phyloP scores from a whole-genome alignment of 2,797 vertebrate genomes.

The Anguilla pacifica region DNA sequence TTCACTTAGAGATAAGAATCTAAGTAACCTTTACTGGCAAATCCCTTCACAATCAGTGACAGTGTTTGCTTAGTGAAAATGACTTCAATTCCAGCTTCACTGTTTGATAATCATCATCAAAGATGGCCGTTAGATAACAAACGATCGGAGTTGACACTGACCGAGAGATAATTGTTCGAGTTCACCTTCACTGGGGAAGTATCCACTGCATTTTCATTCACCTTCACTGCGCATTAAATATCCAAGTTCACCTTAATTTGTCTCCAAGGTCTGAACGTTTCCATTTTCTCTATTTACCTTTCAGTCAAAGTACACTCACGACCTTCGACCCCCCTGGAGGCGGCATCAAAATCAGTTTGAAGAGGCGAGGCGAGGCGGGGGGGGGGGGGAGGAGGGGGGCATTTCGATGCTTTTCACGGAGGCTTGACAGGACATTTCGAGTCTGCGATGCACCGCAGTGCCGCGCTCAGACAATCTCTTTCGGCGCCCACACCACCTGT shows the following conservation, averaged over 20 bases:
- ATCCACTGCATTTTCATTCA: neutral
- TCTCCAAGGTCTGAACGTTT: slow-evolving; percentile 38
- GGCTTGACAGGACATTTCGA: slow-evolving; percentile 51
- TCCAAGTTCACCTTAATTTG: slow-evolving; percentile 57
- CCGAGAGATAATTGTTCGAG: neutral
- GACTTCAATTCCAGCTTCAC: neutral
- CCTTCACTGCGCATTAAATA: neutral
- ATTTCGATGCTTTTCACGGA: neutral
- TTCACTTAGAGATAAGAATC: neutral
- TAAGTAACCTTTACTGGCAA: neutral
- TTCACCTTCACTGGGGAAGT: neutral
- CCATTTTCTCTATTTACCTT: slow-evolving; percentile 15
- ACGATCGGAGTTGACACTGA: neutral
- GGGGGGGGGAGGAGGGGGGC: neutral
- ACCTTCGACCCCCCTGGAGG: neutral
- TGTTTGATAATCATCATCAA: neutral
- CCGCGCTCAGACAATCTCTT: slow-evolving; percentile 31
- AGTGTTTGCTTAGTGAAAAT: neutral
- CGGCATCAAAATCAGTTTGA: neutral
- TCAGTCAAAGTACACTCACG: neutral
- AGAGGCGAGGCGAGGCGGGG: neutral
- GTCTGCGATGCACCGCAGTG: slow-evolving; percentile 52
- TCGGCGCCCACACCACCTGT: slow-evolving; percentile 43
- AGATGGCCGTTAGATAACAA: neutral
- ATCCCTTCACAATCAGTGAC: neutral